These are phyloP conservation scores for Oscheius sp. DNA, from an alignment of 2,888 invertebrate genomes.

Conservation along the genomic window DNA sequence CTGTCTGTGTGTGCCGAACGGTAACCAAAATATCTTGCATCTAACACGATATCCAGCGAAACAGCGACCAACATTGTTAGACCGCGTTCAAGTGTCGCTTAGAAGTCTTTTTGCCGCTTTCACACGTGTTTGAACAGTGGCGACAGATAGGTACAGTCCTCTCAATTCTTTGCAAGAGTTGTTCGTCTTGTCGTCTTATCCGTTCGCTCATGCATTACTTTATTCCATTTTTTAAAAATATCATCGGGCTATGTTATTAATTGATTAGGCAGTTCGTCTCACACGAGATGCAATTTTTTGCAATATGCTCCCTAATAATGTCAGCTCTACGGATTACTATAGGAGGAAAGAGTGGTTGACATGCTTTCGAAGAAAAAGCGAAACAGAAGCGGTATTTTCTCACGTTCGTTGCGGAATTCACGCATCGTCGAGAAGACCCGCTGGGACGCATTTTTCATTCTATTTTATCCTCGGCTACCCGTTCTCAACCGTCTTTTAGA, in stretches of 20 bases:
- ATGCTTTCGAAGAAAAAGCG: background rate
- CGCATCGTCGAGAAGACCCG: constrained; percentile 20
- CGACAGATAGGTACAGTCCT: constrained; percentile 27
- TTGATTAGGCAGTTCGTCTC: too few relatives aligned
- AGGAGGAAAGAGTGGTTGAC: too few relatives aligned
- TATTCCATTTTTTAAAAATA: too few relatives aligned
- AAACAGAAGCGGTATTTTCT: constrained; percentile 14
- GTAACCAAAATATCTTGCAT: background rate
- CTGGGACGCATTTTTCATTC: constrained; percentile 26
- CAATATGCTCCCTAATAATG: too few relatives aligned
- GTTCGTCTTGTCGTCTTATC: too few relatives aligned
- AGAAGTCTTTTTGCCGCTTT: constrained; percentile 29
- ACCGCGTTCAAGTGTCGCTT: constrained; percentile 29
- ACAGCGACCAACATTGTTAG: constrained; percentile 6
- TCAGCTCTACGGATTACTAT: too few relatives aligned
- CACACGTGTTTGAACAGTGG: constrained; percentile 26
- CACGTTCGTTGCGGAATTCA: constrained; percentile 20
- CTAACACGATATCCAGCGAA: constrained; percentile 3
- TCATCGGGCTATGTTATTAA: too few relatives aligned
- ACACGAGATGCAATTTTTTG: background rate
- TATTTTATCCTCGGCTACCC: constrained; percentile 25
- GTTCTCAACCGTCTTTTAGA: too few relatives aligned
- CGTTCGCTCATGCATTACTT: too few relatives aligned
- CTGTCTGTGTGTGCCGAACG: constrained; percentile 5
- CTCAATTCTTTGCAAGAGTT: background rate